Evolutionary conservation across 2,113 vertebrate species (phyloP), one percentile per base, ranked within the genome.

Genomic region (Clarias gariepinus): DNA sequence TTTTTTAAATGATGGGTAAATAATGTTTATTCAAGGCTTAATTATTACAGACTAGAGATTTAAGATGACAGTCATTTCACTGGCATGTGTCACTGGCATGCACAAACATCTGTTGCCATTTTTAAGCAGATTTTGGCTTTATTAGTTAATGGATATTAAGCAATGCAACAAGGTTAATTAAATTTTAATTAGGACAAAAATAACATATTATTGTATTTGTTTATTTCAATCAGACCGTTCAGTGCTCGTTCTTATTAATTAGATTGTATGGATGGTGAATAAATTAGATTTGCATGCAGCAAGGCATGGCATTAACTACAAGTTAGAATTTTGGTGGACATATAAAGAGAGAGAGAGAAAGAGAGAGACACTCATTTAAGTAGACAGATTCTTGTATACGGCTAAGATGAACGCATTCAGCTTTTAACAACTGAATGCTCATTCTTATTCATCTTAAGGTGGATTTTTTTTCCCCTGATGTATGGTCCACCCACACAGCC

Each of bases 71-170:
- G n/a, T 81, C 21, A 71, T 83, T 83, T 53, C 82, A 19, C 41
- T 28, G 61, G 41, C 81, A 53, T 82, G 63, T 55, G 3, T 83
- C 82, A 76, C 68, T 16, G 79, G 11, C 81, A 47, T 52, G 25
- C 36, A 58, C 55, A 25, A 81, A 82, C 23, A 82, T 66, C 61
- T 64, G 81, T 41, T 82, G 81, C 61, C 81, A 82, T 66, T 82
- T 82, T 66, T 13, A 9, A 82, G 60, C 61, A 68, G 81, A 82
- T 30, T 82, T 82, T 19, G 9, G 36, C 61, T 68, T 64, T 53
- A 64, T 63, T 52, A 68, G 23, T 55, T 53, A 82, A 66, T 82
- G 63, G 63, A 66, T 82, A 52, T 68, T 82, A 82, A 82, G 81
- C 41, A 52, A 53, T 82, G 53, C 4, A 30, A 82, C 23, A 55